Evolutionary conservation across 2,113 vertebrate species (phyloP), one percentile per base, ranked within the genome.

Genomic region (Opisthocomus hoazin): DNA sequence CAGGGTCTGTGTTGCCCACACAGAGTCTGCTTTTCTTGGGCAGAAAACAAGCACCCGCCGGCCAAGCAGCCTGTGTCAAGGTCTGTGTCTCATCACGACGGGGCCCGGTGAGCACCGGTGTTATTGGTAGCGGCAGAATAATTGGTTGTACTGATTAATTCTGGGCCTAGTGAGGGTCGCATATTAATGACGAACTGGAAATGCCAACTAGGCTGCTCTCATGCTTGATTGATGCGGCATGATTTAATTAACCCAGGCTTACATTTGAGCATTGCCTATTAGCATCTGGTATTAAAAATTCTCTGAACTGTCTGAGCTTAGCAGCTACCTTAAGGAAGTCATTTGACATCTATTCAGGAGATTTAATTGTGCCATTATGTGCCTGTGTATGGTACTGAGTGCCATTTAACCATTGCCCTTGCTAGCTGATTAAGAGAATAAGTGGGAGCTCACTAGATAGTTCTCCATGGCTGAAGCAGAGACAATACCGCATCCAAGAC

Each of bases 321-420:
- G 90, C 76, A 87, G 80, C 83, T 80, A 90, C 74, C 69, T 96
- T 91, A 89, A 89, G 77, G 69, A 94, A 96, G 60, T 53, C 20
- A 79, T 93, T 89, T 91, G 65, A 77, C 81, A 78, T 79, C 95
- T 64, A 30, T 90, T 87, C 61, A 82, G 84, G 71, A 63, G 82
- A 70, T 70, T 84, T 92, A 94, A 93, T 84, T 87, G 94, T 94
- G 74, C 74, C 86, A 78, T 96, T 93, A 94, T 69, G 60, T 57
- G 74, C 69, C 90, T 48, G 2, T 84, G 61, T 60, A 65, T 18
- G 86, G 90, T 50, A 51, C 80, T 20, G 76, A 82, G 56, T 23
- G 57, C 79, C 76, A 17, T 92, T 95, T 96, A 92, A 78, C 90
- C 80, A 73, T 50, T 92, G 92, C 65, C 89, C 77, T 92, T 61